Conservation (phyloP, 2,797 vertebrate species). For the Streptopelia turtur region DNA sequence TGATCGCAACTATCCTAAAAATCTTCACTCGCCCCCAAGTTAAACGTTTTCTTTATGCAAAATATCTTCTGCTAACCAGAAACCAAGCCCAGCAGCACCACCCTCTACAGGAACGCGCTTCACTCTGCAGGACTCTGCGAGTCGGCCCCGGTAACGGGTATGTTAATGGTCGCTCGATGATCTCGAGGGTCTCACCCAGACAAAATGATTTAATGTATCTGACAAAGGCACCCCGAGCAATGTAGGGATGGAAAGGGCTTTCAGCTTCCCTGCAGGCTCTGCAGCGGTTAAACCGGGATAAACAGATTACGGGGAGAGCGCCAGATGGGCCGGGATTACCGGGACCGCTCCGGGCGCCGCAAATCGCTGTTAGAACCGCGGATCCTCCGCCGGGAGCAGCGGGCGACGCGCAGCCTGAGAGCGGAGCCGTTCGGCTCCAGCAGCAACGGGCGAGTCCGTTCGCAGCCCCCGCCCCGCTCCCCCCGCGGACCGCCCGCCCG, state of each 20-base stretch:
- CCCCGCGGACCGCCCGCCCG: no score
- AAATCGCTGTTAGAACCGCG: no score
- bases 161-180: no score
- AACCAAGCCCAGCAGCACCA: neutral
- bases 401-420: neutral
- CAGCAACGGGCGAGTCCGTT: neutral
- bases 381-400: no score
- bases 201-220: no score
- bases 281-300: accelerated
- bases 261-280: neutral
- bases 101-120: neutral
- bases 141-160: neutral
- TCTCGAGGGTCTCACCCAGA: no score
- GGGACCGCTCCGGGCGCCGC: no score
- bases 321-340: neutral
- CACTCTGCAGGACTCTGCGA: neutral
- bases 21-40: neutral
- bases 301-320: neutral
- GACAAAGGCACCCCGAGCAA: neutral
- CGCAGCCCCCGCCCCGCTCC: no score
- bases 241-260: accelerated
- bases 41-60: neutral
- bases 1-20: neutral
- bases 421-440: neutral
- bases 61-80: neutral